phyloP scores from a whole-genome alignment of 2,797 vertebrate species.

The Heliangelus exortis region DNA sequence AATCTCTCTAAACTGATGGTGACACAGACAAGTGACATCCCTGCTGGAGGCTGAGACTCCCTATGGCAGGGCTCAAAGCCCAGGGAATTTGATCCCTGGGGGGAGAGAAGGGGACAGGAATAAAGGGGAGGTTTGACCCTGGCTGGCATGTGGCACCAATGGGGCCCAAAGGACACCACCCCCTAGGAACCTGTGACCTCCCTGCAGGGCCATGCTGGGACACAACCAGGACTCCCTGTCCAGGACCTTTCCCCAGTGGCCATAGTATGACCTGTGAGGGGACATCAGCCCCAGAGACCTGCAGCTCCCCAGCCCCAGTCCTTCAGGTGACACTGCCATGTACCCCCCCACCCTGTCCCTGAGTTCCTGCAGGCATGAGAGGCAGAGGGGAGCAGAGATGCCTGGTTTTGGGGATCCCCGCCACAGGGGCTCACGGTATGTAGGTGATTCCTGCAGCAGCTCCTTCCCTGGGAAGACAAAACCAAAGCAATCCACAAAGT shows the following conservation, averaged over 20 bases:
- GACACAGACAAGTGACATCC: neutral
- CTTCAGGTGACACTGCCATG: rapidly evolving
- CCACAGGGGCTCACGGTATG: too few relatives aligned
- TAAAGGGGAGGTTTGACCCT: too few relatives aligned
- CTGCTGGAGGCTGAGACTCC: rapidly evolving
- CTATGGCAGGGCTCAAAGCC: neutral
- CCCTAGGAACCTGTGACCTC: neutral
- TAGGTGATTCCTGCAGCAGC: too few relatives aligned
- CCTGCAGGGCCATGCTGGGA: rapidly evolving
- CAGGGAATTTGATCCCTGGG: neutral
- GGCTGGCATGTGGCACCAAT: too few relatives aligned
- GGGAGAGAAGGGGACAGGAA: neutral
- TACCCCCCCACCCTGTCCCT: rapidly evolving
- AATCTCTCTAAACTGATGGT: neutral
- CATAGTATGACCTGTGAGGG: neutral
- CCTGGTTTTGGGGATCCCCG: too few relatives aligned
- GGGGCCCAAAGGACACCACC: neutral
- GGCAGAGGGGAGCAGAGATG: too few relatives aligned
- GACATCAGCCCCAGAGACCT: neutral
- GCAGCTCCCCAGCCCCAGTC: neutral
- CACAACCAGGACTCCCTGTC: neutral
- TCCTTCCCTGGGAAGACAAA: too few relatives aligned
- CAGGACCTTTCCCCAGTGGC: neutral
- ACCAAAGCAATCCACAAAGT: too few relatives aligned
- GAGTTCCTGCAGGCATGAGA: neutral